Conservation (phyloP, 2,113 vertebrate species). For the Syrmaticus mikado region DNA sequence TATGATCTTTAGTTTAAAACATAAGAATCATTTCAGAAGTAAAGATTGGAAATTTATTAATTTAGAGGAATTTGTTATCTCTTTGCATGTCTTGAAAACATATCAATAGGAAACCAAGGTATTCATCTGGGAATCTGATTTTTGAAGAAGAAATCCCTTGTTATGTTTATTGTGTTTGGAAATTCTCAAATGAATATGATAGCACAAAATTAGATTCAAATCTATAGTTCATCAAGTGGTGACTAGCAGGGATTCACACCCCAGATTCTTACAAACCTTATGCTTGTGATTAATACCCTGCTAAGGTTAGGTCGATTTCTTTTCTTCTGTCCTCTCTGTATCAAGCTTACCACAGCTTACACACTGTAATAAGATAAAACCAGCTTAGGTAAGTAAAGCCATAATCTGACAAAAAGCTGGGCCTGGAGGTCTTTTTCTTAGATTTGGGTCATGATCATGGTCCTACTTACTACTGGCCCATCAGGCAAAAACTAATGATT, state of each 20-base stretch:
- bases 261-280: background rate
- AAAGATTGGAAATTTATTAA: background rate
- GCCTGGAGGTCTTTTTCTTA: constrained; percentile 56
- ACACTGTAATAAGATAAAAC: constrained; percentile 63
- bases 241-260: constrained; percentile 13
- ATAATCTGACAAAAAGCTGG: constrained; percentile 61
- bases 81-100: background rate
- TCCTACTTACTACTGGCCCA: constrained; percentile 20
- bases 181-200: background rate
- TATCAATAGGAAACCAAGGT: background rate
- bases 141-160: background rate
- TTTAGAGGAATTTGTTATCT: background rate
- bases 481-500: constrained; percentile 58
- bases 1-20: background rate
- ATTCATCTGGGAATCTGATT: background rate
- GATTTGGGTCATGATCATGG: constrained; percentile 60
- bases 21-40: background rate
- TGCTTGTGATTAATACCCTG: constrained; percentile 44
- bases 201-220: background rate
- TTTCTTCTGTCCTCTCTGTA: constrained; percentile 39
- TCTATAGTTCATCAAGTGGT: background rate
- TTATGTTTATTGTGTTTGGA: background rate
- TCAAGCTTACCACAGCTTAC: constrained; percentile 63
- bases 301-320: constrained; percentile 47
- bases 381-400: constrained; percentile 64